Evolutionary conservation across 2,888 invertebrate species (phyloP).

Genomic region (Ptychoptera albimana): DNA sequence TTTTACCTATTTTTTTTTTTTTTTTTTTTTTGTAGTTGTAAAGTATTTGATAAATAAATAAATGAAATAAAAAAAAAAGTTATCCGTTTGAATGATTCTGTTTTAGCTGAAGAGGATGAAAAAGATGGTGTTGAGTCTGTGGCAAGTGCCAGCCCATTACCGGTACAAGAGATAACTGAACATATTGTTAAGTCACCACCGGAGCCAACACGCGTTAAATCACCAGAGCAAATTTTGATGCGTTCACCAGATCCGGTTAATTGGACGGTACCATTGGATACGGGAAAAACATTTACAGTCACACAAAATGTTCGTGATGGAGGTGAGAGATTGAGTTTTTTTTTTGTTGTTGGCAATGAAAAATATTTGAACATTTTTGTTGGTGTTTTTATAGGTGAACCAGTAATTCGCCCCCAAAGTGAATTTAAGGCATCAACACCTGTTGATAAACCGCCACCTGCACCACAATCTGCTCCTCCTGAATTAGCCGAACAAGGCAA

Average conservation of each 20-base stretch:
- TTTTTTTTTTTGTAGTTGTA: too few relatives aligned
- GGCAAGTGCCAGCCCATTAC: slow-evolving; percentile 27
- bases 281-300: slow-evolving; percentile 84
- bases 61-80: background rate
- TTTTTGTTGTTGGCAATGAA: background rate
- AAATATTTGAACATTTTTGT: background rate
- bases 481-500: slow-evolving; percentile 42
- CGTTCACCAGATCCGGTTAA: slow-evolving; percentile 87
- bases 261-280: slow-evolving; percentile 88
- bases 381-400: slow-evolving; percentile 44
- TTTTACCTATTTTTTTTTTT: too few relatives aligned
- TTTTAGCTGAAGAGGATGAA: slow-evolving; percentile 25
- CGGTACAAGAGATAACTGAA: slow-evolving; percentile 32
- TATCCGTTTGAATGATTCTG: slow-evolving; percentile 2
- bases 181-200: slow-evolving; percentile 83
- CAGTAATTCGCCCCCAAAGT: slow-evolving; percentile 71
- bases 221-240: slow-evolving; percentile 84
- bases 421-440: slow-evolving; percentile 67
- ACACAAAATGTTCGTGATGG: slow-evolving; percentile 79
- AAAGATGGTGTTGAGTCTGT: slow-evolving; percentile 25
- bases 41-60: background rate
- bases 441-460: slow-evolving; percentile 42
- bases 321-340: slow-evolving; percentile 24
- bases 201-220: slow-evolving; percentile 83
- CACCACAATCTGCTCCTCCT: slow-evolving; percentile 51